Evolutionary conservation across 2,113 vertebrate genomes (phyloP).

Genomic region (Cathartes aura): DNA sequence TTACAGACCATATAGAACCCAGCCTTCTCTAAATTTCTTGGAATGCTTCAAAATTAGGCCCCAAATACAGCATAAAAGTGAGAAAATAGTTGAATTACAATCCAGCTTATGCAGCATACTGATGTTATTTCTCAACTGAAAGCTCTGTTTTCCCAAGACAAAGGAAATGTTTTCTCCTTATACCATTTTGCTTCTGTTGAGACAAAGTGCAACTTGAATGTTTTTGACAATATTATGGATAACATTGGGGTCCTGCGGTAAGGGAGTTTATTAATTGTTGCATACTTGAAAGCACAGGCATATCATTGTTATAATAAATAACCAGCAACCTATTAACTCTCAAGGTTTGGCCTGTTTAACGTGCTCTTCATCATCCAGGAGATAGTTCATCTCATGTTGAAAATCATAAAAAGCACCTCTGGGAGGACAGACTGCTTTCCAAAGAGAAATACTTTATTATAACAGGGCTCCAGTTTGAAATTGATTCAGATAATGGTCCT

Average conservation of each 20-base stretch:
- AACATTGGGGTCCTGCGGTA: neutral
- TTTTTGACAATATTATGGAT: neutral
- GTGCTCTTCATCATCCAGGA: neutral
- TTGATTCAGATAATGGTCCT: neutral
- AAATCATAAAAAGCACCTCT: neutral
- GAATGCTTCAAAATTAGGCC: neutral
- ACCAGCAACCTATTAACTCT: neutral
- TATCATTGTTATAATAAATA: neutral
- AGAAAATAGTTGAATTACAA: neutral
- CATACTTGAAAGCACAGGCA: neutral
- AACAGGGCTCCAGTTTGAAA: neutral
- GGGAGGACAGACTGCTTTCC: neutral
- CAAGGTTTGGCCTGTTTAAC: neutral
- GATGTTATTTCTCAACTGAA: neutral
- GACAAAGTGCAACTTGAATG: neutral
- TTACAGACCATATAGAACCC: neutral
- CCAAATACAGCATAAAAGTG: neutral
- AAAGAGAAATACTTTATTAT: neutral
- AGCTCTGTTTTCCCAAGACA: neutral
- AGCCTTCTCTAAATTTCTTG: neutral
- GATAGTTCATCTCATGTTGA: neutral
- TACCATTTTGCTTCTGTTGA: neutral
- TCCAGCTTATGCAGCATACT: neutral
- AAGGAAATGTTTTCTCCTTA: neutral
- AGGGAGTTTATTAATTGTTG: neutral